A percentile compares a stretch with the other conserved stretches of the same genome.
Conservation (phyloP, 35 echinoderm and acorn worm species). For the Strongylocentrotus purpuratus region DNA sequence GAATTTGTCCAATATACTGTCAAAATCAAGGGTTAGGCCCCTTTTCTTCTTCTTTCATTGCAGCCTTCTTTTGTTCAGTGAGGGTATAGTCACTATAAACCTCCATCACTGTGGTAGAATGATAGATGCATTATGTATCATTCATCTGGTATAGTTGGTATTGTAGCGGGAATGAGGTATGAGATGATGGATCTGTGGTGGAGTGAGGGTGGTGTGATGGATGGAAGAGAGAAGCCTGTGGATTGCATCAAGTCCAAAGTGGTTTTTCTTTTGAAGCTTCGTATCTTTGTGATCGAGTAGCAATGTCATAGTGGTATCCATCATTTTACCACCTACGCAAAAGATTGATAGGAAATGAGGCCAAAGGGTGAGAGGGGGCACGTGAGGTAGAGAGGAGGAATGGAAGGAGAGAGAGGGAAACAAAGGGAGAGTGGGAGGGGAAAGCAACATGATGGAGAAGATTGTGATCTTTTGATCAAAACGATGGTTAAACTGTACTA, state of each 20-base stretch:
- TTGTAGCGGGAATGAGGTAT: background rate
- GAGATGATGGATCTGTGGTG: background rate
- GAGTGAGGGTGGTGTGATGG: background rate
- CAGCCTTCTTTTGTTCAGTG: background rate
- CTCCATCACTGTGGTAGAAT: background rate
- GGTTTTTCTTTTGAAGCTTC: background rate
- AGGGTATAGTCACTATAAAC: background rate
- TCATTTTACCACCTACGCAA: background rate
- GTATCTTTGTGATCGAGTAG: background rate
- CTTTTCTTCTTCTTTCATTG: background rate
- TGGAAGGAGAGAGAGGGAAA: no score
- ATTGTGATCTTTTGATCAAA: no score
- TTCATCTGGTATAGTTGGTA: background rate
- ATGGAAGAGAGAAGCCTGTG: background rate
- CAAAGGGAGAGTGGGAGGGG: background rate
- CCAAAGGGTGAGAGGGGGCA: background rate
- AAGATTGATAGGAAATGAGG: background rate
- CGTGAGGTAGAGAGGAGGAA: no score
- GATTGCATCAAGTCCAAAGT: background rate
- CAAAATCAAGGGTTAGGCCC: background rate
- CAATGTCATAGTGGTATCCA: background rate
- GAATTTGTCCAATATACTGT: background rate
- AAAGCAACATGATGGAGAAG: no score
- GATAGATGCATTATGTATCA: background rate
- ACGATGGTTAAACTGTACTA: no score